Percentiles rank a stretch among this genome's conserved stretches.
Conservation (phyloP, 2,113 vertebrate species). For the Atrichornis clamosus region DNA sequence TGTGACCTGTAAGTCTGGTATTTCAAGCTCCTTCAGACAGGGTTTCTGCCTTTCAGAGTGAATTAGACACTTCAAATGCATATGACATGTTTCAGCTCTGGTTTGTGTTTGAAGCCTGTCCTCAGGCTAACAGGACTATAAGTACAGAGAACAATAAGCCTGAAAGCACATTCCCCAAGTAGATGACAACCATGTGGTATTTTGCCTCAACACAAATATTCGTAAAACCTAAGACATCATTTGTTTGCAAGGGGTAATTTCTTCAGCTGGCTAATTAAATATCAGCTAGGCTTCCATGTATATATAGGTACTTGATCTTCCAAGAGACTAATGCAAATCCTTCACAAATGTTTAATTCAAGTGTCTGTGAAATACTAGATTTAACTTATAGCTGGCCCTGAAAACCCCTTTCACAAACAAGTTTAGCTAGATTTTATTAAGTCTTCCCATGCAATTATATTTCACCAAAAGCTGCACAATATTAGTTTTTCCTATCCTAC, state of each 20-base stretch:
- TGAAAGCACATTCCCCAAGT: background rate
- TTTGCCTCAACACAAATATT: background rate
- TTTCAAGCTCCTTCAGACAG: conserved; percentile 38
- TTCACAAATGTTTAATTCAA: background rate
- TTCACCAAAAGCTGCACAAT: background rate
- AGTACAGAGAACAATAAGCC: background rate
- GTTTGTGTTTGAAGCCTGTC: conserved; percentile 16
- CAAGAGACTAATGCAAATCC: background rate
- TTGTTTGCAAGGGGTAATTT: background rate
- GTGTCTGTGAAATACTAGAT: background rate
- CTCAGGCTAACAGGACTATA: background rate
- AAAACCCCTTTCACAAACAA: background rate
- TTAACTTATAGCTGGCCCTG: background rate
- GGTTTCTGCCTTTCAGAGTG: background rate
- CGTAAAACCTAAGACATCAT: background rate
- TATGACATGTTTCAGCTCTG: background rate
- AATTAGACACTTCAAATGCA: conserved; percentile 12
- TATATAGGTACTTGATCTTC: background rate
- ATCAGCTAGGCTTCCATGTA: background rate
- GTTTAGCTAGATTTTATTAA: background rate
- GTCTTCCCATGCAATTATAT: background rate
- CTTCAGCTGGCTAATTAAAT: background rate
- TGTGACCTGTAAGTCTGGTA: conserved; percentile 5
- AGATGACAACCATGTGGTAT: background rate
- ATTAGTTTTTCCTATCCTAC: background rate